Base-by-base conservation (phyloP, 2,797 vertebrate species). In the Falco peregrinus region DNA sequence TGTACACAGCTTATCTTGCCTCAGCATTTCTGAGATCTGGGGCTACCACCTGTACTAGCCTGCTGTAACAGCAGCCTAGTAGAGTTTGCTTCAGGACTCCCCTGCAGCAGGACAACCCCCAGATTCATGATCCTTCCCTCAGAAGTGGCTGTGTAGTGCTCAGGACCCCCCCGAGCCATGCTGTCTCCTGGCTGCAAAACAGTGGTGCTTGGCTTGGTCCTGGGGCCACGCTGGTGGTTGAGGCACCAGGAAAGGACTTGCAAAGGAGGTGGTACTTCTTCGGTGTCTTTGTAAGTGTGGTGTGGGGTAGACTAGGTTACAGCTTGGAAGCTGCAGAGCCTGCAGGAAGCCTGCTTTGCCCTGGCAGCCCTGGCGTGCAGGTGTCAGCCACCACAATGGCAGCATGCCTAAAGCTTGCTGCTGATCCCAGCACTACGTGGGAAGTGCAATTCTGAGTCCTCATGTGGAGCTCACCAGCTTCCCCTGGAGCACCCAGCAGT, bases 401-500 rank as follows among this genome's bases (percentile, higher is more conserved):
- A 76, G 59, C 0, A 0, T 9, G 14, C 16, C 69, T 39, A 37
- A 35, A 59, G 9, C 53, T 71, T 29, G 43, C 29, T 54, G 54
- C 35, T 54, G 43, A 63, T 21, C 37, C 0, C 1, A 22, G 33
- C 21, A 6, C 24, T 26, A 48, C 12, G 19, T 39, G 41, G 41
- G 11, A 88, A 73, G 21, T 3, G 11, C 39, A 37, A 61, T 87
- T 61, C 14, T 0, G 2, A 87, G 47, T 22, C 35, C 67, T 53
- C 53, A 39, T 26, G 69, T 4, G 31, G 26, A 54, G 29, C 16
- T 31, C 6, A 16, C 16, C 33, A 22, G 16, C 11, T 80, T 78
- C 29, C 56, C 35, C 47, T 67, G 43, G 33, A 92, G 16, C 54
- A 79, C 13, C 12, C 35, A 47, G 48, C 37, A 68, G 69, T 1